Percentiles rank a stretch among this genome's conserved stretches.
Evolutionary conservation across 2,113 vertebrate species (phyloP).

Genomic region (Theristicus caerulescens): DNA sequence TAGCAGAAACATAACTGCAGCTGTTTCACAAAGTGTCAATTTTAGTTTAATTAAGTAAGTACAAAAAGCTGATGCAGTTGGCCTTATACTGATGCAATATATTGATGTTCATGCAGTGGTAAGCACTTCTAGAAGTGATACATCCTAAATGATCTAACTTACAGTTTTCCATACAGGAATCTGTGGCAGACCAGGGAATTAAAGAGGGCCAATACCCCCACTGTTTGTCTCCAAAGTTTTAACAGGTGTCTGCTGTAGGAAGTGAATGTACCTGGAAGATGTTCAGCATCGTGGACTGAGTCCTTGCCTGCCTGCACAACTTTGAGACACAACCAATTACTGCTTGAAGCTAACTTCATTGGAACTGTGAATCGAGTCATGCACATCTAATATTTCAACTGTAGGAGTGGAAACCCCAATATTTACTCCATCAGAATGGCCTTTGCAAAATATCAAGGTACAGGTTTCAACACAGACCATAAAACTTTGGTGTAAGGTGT

Average conservation of each 20-base stretch:
- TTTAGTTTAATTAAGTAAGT: background rate
- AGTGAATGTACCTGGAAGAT: background rate
- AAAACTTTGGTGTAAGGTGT: background rate
- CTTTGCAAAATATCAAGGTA: background rate
- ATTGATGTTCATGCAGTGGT: background rate
- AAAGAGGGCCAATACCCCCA: background rate
- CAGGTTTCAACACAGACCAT: background rate
- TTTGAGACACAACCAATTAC: background rate
- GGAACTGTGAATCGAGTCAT: fast-evolving
- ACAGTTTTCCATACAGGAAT: fast-evolving
- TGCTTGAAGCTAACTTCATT: background rate
- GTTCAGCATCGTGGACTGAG: background rate
- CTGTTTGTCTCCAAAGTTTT: background rate
- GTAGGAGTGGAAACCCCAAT: background rate
- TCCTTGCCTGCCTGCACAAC: background rate
- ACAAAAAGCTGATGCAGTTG: background rate
- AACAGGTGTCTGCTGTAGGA: background rate
- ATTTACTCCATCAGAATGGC: background rate
- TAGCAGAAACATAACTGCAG: background rate
- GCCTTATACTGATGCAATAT: background rate
- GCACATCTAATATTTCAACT: background rate
- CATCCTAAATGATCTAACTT: background rate
- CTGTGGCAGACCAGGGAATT: background rate
- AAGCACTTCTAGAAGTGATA: background rate
- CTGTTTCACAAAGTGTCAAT: background rate